Percentiles rank a stretch among this genome's conserved stretches.
phyloP scores from a whole-genome alignment of 2,797 vertebrate genomes.

The Eulemur rubriventer region DNA sequence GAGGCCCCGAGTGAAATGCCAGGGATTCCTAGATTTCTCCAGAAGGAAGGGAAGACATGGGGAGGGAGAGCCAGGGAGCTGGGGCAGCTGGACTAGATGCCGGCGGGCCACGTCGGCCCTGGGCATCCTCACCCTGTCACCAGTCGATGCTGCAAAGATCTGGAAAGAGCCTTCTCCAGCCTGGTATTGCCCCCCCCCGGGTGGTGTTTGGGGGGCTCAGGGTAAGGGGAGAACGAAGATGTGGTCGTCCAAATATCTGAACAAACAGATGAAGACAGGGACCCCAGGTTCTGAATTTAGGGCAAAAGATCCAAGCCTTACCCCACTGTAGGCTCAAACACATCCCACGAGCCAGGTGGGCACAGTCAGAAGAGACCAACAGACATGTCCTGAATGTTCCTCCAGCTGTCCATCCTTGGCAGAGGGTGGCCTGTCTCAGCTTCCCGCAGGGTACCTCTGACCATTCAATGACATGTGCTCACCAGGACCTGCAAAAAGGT shows the following conservation, averaged over 20 bases:
- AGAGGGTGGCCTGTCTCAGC: not conserved
- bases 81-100: not conserved
- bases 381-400: not conserved
- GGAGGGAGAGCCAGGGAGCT: not conserved
- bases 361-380: rapidly evolving
- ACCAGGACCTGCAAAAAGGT: too few species aligned
- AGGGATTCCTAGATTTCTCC: not conserved
- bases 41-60: not conserved
- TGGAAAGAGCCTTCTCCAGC: not conserved
- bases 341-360: not conserved
- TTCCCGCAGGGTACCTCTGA: rapidly evolving
- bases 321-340: not conserved
- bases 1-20: not conserved
- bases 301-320: too few species aligned
- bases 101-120: rapidly evolving
- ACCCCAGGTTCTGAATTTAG: not conserved
- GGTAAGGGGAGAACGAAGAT: not conserved
- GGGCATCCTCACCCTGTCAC: not conserved
- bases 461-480: not conserved
- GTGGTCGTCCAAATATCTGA: not conserved
- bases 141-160: not conserved
- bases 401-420: rapidly evolving
- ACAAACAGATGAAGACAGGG: not conserved
- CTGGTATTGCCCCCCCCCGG: not conserved
- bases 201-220: rapidly evolving